Conservation (phyloP, 2,113 vertebrate genomes). For the Spea multiplicata region DNA sequence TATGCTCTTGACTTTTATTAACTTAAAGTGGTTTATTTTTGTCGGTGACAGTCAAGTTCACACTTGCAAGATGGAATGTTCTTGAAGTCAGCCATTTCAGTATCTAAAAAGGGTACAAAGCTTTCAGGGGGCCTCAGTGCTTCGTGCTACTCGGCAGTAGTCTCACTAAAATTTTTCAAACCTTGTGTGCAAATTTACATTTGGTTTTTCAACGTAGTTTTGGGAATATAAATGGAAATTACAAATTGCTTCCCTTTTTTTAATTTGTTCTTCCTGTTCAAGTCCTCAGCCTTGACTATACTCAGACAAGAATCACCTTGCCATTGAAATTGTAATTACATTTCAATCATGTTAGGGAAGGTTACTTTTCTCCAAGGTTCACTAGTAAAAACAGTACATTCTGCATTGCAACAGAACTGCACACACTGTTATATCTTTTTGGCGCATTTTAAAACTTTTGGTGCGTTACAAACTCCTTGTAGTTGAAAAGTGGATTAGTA, state of each 20-base stretch:
- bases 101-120: no score
- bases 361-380: constrained; percentile 46
- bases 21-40: no score
- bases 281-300: constrained; percentile 49
- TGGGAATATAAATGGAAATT: constrained; percentile 12
- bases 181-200: no score
- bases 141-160: no score
- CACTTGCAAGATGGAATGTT: no score
- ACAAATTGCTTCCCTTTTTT: constrained; percentile 19
- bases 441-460: constrained; percentile 12
- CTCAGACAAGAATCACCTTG: constrained; percentile 54
- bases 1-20: no score
- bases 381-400: constrained; percentile 48
- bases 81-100: no score
- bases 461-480: constrained; percentile 5
- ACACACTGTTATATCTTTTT: constrained; percentile 26
- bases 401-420: constrained; percentile 43
- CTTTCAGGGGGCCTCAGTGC: no score
- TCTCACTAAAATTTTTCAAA: no score
- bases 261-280: constrained; percentile 49
- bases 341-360: constrained; percentile 51
- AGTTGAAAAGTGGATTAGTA: no score
- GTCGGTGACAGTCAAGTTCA: no score
- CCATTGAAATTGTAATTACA: constrained; percentile 57
- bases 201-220: background rate